Percentiles rank a stretch among this genome's conserved stretches.
Conservation (phyloP, 2,888 invertebrate genomes). For the Rhagonycha lutea region DNA sequence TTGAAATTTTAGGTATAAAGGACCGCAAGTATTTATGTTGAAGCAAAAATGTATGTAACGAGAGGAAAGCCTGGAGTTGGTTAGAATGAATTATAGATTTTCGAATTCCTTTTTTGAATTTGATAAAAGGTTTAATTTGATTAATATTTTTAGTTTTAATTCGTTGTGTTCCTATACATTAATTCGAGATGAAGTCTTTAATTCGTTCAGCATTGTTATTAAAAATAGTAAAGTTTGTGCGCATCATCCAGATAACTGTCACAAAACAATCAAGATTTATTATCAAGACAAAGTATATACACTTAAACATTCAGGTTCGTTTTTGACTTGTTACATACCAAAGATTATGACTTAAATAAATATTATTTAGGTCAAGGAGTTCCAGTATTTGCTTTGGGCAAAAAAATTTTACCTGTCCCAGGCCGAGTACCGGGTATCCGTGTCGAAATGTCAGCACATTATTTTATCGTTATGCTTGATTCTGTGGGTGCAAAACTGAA, state of each 20-base stretch:
- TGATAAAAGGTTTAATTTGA: too few relatives aligned
- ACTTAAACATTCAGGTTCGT: conserved; percentile 57
- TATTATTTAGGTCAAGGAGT: conserved; percentile 36
- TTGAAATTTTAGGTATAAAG: background rate
- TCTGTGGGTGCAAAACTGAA: conserved; percentile 68
- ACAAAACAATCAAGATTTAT: conserved; percentile 64
- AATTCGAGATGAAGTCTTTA: conserved; percentile 70
- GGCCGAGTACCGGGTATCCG: conserved; percentile 73
- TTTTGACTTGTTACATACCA: background rate
- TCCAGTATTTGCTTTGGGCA: conserved; percentile 40
- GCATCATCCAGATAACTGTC: conserved; percentile 56
- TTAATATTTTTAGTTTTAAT: conserved; percentile 63
- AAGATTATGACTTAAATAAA: conserved; percentile 38
- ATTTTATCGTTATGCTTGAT: conserved; percentile 70
- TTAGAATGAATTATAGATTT: too few relatives aligned
- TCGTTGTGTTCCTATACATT: conserved; percentile 78
- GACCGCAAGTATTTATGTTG: too few relatives aligned
- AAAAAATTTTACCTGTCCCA: conserved; percentile 66
- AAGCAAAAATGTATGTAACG: too few relatives aligned
- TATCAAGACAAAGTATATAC: conserved; percentile 73
- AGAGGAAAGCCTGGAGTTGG: too few relatives aligned
- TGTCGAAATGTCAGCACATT: conserved; percentile 72
- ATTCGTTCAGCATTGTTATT: conserved; percentile 71
- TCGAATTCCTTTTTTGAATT: too few relatives aligned
- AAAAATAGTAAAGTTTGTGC: conserved; percentile 60